phyloP scores from a whole-genome alignment of 2,888 invertebrate genomes.

The Cabera pusaria region DNA sequence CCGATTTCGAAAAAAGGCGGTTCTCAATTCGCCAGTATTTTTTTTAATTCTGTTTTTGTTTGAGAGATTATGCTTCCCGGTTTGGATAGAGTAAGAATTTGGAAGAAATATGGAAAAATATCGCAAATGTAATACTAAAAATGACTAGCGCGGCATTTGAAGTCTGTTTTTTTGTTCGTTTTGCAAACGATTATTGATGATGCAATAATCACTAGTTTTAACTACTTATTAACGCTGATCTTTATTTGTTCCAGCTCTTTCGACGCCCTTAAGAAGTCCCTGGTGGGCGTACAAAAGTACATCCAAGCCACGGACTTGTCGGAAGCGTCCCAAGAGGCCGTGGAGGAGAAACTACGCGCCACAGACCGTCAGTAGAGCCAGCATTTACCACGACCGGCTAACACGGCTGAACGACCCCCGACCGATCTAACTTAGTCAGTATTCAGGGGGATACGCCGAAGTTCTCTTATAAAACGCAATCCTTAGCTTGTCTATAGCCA shows the following conservation, averaged over 20 bases:
- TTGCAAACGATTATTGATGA: no score
- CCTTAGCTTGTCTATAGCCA: conserved; percentile 31
- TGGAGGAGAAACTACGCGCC: conserved; percentile 96
- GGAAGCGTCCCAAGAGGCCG: conserved; percentile 96
- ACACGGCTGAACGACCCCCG: conserved; percentile 24
- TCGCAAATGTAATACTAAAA: no score
- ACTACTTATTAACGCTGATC: no score
- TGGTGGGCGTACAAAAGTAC: conserved; percentile 98
- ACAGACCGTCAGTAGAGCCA: conserved; percentile 95
- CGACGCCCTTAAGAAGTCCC: conserved; percentile 97
- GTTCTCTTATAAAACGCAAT: conserved; percentile 18
- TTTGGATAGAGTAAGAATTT: no score
- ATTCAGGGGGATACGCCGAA: conserved; percentile 14
- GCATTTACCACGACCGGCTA: conserved; percentile 45
- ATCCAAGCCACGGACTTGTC: conserved; percentile 98
- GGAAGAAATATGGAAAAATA: no score
- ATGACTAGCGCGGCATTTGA: no score
- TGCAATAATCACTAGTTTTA: no score
- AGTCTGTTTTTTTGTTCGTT: no score
- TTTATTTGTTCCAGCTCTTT: conserved; percentile 88
- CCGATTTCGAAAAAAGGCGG: no score
- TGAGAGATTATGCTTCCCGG: no score
- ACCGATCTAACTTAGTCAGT: conserved; percentile 24
- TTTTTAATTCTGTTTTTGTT: no score
- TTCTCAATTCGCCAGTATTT: no score